A percentile compares a stretch with the other conserved stretches of the same genome.
Evolutionary conservation across 2,797 vertebrate genomes (phyloP).

Genomic region (Siniperca undulata): DNA sequence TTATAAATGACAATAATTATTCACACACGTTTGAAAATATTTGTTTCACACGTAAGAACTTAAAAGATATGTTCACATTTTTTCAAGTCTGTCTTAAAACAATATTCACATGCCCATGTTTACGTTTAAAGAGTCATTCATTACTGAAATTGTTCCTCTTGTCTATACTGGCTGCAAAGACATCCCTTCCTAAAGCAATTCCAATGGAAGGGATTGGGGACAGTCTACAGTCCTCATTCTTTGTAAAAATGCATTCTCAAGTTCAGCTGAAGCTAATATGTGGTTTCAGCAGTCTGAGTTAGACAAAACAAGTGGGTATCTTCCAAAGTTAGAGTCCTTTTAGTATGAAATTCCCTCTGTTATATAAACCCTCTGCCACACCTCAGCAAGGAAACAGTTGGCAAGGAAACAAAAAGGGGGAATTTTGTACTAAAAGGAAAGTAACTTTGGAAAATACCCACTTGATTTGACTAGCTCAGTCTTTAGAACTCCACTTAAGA

Average conservation of each 20-base stretch:
- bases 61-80: too few relatives aligned
- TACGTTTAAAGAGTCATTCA: not conserved
- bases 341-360: not conserved
- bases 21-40: not conserved
- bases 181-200: not conserved
- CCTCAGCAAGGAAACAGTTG: not conserved
- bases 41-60: too few relatives aligned
- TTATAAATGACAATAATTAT: not conserved
- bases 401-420: not conserved
- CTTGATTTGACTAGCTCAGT: too few relatives aligned
- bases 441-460: too few relatives aligned
- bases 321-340: too few relatives aligned
- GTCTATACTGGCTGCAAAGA: not conserved
- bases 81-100: too few relatives aligned
- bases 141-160: not conserved
- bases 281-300: too few relatives aligned
- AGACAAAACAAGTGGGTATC: too few relatives aligned
- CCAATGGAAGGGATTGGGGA: not conserved
- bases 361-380: not conserved
- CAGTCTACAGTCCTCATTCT: not conserved
- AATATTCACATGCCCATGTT: not conserved
- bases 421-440: not conserved
- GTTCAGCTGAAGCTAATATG: too few relatives aligned
- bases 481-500: too few relatives aligned
- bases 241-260: too few relatives aligned